Base-by-base conservation (phyloP, 1,140 invertebrate species). In the Glossosoma conforme region DNA sequence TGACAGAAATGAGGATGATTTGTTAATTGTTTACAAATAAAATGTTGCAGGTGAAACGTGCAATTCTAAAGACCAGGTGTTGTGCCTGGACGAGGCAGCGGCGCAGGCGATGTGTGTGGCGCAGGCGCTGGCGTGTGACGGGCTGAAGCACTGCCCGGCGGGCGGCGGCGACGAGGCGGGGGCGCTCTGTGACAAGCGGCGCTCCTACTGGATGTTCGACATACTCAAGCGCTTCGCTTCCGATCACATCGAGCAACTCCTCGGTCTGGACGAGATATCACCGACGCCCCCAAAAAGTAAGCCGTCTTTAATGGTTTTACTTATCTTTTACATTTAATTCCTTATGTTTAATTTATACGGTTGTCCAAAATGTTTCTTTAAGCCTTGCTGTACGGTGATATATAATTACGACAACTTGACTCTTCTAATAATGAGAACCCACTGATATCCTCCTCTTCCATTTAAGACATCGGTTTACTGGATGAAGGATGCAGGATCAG, bases 101-200 rank as follows among this genome's bases (percentile, higher is more conserved):
- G 68, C 73, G 25, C 72, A 74, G 8, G 60, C 73, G 17, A 53
- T 77, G 25, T 78, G 77, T 56, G 68, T 78, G 33, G 72, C 76
- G 3, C 64, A 71, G 41, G 67, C 74, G 44, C 61, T 78, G 41
- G 62, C 70, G 8, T 78, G 77, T 49, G 76, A 78, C 52, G 75
- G 75, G 20, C 66, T 75, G n/a, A 61, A 62, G 2, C 74, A 77
- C 57, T 78, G 76, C 58, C 77, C 77, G 0, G 64, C 70, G 3
- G 69, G 68, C 53, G 70, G 67, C 62, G 43, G 67, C 53, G 77
- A 78, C 47, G 77, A 78, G 65, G 69, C 72, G 58, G 63, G 62
- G 14, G 60, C 63, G 37, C 57, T 76, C 43, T 78, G 76, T 60
- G 65, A 60, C 20, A 63, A 64, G 37, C 52, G 50, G 58, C 58